phyloP scores from a whole-genome alignment of 2,888 invertebrate species.

The Chorisops tibialis region DNA sequence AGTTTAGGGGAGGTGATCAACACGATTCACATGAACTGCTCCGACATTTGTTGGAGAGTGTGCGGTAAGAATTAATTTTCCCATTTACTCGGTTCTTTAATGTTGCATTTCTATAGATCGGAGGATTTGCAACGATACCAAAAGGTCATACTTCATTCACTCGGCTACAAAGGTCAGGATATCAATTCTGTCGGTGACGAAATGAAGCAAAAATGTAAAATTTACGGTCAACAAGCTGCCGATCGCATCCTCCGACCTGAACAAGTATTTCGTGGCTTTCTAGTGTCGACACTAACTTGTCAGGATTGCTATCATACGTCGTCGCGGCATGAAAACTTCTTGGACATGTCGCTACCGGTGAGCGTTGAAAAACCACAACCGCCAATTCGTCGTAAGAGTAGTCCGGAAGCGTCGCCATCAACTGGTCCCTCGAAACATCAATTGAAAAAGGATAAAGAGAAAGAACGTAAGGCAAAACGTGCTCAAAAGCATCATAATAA shows the following conservation, averaged over 20 bases:
- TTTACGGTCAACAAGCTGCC: constrained; percentile 76
- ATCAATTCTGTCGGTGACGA: constrained; percentile 74
- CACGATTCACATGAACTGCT: constrained; percentile 96
- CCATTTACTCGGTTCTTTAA: not conserved
- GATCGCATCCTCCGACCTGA: constrained; percentile 78
- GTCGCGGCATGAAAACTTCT: constrained; percentile 84
- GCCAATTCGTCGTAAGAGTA: constrained; percentile 58
- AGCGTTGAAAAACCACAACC: constrained; percentile 71
- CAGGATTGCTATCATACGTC: constrained; percentile 85
- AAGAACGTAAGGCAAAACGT: constrained; percentile 53
- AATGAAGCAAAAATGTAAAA: constrained; percentile 73
- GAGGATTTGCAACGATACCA: constrained; percentile 78
- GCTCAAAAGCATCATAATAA: constrained; percentile 44
- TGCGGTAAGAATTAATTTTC: constrained; percentile 55
- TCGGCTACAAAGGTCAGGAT: constrained; percentile 72
- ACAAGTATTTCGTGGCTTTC: constrained; percentile 88
- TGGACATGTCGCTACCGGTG: constrained; percentile 92
- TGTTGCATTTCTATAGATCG: constrained; percentile 50
- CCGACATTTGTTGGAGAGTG: constrained; percentile 83
- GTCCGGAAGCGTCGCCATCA: constrained; percentile 42
- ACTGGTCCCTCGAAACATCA: constrained; percentile 57
- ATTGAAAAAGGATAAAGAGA: constrained; percentile 58
- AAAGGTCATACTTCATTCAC: constrained; percentile 70
- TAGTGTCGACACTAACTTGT: constrained; percentile 86
- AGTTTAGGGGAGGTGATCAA: constrained; percentile 91